Percentiles rank a stretch among this genome's conserved stretches.
phyloP scores from a whole-genome alignment of 2,888 invertebrate species.

The Callyntrura guangdongensis region DNA sequence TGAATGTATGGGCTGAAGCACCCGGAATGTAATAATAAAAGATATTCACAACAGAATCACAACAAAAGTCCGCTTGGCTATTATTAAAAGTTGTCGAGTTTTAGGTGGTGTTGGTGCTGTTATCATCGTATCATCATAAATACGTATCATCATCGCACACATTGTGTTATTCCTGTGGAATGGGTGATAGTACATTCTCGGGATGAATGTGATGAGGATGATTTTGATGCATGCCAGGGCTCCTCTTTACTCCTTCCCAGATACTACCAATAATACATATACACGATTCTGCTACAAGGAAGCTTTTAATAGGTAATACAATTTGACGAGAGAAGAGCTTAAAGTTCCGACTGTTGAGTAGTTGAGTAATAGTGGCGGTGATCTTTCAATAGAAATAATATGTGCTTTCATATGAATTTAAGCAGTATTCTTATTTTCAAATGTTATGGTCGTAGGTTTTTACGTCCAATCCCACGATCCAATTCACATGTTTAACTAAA shows the following conservation, averaged over 20 bases:
- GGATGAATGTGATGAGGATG: conserved; percentile 35
- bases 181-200: not conserved
- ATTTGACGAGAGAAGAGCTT: not conserved
- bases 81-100: conserved; percentile 66
- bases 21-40: conserved; percentile 71
- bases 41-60: conserved; percentile 70
- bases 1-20: conserved; percentile 37
- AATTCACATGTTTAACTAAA: too few relatives aligned
- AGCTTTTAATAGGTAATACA: conserved; percentile 48
- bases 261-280: not conserved
- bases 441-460: too few relatives aligned
- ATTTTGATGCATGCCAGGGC: not conserved
- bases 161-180: conserved; percentile 17
- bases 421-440: not conserved
- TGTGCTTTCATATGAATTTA: conserved; percentile 11
- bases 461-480: too few relatives aligned
- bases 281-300: conserved; percentile 44
- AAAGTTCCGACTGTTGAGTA: not conserved
- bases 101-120: conserved; percentile 47
- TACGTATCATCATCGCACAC: conserved; percentile 64
- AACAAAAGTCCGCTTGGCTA: conserved; percentile 71
- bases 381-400: conserved; percentile 35
- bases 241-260: not conserved
- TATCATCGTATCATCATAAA: conserved; percentile 66
- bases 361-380: conserved; percentile 37